Base-by-base conservation (phyloP, 2,888 invertebrate species). In the Sussaba pulchella region DNA sequence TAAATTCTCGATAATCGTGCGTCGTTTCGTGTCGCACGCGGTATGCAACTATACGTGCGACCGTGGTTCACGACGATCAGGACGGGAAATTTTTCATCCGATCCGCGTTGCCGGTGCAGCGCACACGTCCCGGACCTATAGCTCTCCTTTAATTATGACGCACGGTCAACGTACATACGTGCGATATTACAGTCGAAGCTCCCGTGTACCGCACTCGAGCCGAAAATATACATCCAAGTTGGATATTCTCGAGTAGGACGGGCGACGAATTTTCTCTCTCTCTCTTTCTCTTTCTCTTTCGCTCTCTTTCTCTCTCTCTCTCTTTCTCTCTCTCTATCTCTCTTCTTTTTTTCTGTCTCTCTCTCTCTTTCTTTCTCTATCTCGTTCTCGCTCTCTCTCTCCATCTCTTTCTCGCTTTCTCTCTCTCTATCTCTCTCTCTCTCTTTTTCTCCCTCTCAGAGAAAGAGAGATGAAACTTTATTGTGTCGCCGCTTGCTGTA, bases 61-160 rank as follows among this genome's bases (percentile, higher is more conserved):
- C 6, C 41, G 24, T 63, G 8, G 61, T 43, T 41, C 61, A 21
- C 52, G 4, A 6, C 73, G 73, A 73, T 63, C 54, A 17, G 10
- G 45, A n/a, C 17, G 59, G 41, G 57, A 67, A 67, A 76, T 59
- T 54, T n/a, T n/a, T 54, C 69, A 76, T 76, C 59, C 50, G 59
- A 75, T 75, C 63, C 76, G 43, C 52, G 19, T 70, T 70, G 26
- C 52, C 43, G 66, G 47, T 59, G 2, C 6, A 31, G 6, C 2
- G 2, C 31, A 74, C 67, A 67, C 47, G 59, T 50, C 67, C 45
- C 36, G 36, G 17, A 31, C 57, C 31, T 31, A 31, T 57, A 57
- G 57, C 57, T 57, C 59, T 67, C 74, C 67, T 75, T 75, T 70
- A 70, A 76, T 69, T 76, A 76, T 76, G 69, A 76, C 76, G 76